Percentiles rank a stretch among this genome's conserved stretches.
Evolutionary conservation across 2,797 vertebrate genomes (phyloP).

Genomic region (Helicolenus hilgendorfi): DNA sequence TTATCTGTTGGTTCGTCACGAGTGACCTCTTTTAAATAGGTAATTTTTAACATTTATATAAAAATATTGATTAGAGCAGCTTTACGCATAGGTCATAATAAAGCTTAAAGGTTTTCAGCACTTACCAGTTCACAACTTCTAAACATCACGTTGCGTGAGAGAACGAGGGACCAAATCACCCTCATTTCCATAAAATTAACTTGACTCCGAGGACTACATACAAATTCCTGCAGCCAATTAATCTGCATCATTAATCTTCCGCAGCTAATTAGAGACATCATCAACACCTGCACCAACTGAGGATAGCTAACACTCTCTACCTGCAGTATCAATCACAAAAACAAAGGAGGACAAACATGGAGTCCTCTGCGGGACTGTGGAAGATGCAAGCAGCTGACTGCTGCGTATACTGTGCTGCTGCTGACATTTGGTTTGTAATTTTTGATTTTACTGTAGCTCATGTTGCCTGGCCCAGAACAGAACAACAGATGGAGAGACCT

Average conservation of each 20-base stretch:
- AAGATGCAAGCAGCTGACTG: slow-evolving; percentile 40
- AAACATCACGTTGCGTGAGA: background rate
- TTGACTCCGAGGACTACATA: slow-evolving; percentile 7
- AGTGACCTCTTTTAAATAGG: background rate
- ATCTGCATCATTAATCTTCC: slow-evolving; percentile 70
- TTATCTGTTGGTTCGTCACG: background rate
- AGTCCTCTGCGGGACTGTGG: slow-evolving; percentile 32
- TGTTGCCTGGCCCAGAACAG: slow-evolving; percentile 54
- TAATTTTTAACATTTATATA: background rate
- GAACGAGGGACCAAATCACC: slow-evolving; percentile 11
- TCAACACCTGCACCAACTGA: slow-evolving; percentile 48
- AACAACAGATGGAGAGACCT: slow-evolving; percentile 76
- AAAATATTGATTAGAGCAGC: background rate
- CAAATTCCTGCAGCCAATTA: slow-evolving; percentile 30
- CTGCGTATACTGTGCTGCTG: slow-evolving; percentile 37
- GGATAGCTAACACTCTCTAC: slow-evolving; percentile 29
- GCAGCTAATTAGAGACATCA: slow-evolving; percentile 59
- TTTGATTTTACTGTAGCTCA: slow-evolving; percentile 64
- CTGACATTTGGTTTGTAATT: slow-evolving; percentile 70
- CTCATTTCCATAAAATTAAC: slow-evolving; percentile 42
- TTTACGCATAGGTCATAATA: background rate
- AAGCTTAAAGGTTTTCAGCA: background rate
- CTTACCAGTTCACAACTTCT: background rate
- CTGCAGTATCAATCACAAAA: slow-evolving; percentile 46
- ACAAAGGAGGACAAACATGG: slow-evolving; percentile 52